A percentile compares a stretch with the other conserved stretches of the same genome.
Evolutionary conservation across 2,113 vertebrate genomes (phyloP).

Genomic region (Ictalurus furcatus): DNA sequence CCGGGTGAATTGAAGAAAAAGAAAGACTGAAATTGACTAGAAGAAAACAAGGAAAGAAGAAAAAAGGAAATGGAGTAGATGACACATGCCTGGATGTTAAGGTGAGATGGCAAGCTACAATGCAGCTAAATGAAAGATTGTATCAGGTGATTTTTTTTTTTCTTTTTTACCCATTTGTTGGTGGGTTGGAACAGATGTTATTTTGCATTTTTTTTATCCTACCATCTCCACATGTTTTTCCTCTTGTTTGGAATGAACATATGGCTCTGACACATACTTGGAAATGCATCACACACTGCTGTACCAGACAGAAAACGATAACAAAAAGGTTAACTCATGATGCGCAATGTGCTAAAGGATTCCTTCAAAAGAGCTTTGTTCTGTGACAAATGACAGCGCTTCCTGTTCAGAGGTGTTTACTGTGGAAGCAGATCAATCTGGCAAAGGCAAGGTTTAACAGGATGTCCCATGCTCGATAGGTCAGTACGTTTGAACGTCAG

Average conservation of each 20-base stretch:
- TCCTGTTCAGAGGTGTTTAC: background rate
- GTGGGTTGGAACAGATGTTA: background rate
- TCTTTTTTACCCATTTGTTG: background rate
- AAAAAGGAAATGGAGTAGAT: background rate
- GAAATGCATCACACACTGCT: background rate
- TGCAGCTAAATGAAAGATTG: background rate
- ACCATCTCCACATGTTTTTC: background rate
- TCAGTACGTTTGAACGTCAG: background rate
- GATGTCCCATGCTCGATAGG: background rate
- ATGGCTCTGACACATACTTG: background rate
- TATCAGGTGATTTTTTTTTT: background rate
- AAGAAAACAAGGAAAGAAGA: background rate
- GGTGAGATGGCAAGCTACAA: background rate
- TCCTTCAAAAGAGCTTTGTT: background rate
- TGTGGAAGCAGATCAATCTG: background rate
- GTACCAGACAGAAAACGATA: background rate
- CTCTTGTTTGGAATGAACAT: background rate
- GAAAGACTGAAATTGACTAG: background rate
- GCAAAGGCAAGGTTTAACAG: background rate
- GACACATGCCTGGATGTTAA: background rate
- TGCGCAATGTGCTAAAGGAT: background rate
- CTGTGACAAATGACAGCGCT: background rate
- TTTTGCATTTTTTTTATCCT: background rate
- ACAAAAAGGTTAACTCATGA: background rate
- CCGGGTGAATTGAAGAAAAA: background rate